Evolutionary conservation across 2,113 vertebrate species (phyloP).

Genomic region (Prunella fulvescens): DNA sequence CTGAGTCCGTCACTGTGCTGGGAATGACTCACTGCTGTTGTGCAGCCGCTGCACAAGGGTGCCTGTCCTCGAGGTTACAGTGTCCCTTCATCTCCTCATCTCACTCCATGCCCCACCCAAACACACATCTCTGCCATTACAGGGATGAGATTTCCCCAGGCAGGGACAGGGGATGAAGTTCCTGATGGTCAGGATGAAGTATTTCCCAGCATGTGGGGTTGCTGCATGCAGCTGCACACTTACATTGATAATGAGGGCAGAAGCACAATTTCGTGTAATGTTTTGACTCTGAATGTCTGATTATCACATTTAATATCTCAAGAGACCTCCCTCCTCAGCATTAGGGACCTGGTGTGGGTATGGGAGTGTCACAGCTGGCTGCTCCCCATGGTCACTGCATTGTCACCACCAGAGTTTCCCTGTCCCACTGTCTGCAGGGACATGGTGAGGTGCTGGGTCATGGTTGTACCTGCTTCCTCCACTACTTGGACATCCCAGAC

Average conservation of each 20-base stretch:
- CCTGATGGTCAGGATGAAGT: neutral
- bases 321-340: fast-evolving
- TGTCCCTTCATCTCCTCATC: fast-evolving
- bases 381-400: fast-evolving
- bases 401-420: neutral
- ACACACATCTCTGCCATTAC: neutral
- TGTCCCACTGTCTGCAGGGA: neutral
- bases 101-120: neutral
- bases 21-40: neutral
- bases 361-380: neutral
- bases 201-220: neutral
- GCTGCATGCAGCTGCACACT: neutral
- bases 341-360: neutral
- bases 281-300: neutral
- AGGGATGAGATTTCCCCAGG: neutral
- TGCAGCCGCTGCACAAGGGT: fast-evolving
- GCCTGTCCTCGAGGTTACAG: fast-evolving
- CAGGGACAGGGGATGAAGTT: neutral
- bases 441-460: fast-evolving
- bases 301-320: neutral
- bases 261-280: fast-evolving
- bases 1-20: fast-evolving
- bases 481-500: neutral
- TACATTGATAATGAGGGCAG: neutral
- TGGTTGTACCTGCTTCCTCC: fast-evolving